Percentiles rank a stretch among this genome's conserved stretches.
These are phyloP conservation scores for Microctenopoma steveboyesi DNA, from an alignment of 2,797 vertebrate genomes.

Conservation along the genomic window DNA sequence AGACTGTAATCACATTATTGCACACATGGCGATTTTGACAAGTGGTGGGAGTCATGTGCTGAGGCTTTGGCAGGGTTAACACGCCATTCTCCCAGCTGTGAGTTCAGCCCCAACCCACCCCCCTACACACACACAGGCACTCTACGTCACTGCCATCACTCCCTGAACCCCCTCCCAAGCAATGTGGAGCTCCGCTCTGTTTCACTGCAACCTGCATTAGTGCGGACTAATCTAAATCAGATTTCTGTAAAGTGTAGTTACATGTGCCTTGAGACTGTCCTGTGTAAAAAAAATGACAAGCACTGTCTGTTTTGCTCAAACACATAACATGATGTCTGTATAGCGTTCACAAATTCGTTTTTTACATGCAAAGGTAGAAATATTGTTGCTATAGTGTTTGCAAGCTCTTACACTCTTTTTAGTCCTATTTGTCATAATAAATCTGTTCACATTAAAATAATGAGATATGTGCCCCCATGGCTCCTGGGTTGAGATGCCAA, in stretches of 20 bases:
- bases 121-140: conserved; percentile 31
- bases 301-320: conserved; percentile 47
- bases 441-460: not conserved
- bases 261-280: conserved; percentile 52
- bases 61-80: conserved; percentile 92
- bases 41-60: conserved; percentile 93
- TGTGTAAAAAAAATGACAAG: conserved; percentile 20
- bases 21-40: conserved; percentile 96
- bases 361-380: conserved; percentile 11
- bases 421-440: not conserved
- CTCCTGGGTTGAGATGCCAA: not conserved
- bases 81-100: conserved; percentile 94
- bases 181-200: conserved; percentile 81
- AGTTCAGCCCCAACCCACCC: conserved; percentile 77
- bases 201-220: conserved; percentile 72
- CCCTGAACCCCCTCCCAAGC: conserved; percentile 72
- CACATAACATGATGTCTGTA: conserved; percentile 24
- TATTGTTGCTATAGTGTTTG: not conserved
- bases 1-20: conserved; percentile 98
- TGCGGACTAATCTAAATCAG: conserved; percentile 74
- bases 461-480: not conserved
- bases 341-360: conserved; percentile 20
- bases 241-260: conserved; percentile 67
- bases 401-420: conserved; percentile 8
- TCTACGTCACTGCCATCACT: conserved; percentile 44